A percentile compares a stretch with the other conserved stretches of the same genome.
These are phyloP conservation scores for Calameuta pallipes DNA, from an alignment of 2,888 invertebrate species.

Conservation along the genomic window DNA sequence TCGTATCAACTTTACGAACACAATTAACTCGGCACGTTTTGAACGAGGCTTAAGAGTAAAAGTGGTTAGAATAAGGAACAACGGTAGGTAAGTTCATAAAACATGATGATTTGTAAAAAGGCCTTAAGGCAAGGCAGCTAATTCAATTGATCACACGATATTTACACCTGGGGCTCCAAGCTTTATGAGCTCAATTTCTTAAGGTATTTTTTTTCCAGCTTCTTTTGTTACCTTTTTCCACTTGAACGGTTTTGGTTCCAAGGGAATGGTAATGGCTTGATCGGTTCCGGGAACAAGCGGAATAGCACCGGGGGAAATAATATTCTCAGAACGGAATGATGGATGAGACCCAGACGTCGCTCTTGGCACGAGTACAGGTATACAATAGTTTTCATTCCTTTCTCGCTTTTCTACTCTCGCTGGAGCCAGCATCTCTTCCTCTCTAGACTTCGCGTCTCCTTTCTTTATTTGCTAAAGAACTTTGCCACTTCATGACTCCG, in stretches of 20 bases:
- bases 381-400: background rate
- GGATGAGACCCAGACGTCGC: conserved; percentile 19
- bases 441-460: background rate
- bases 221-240: background rate
- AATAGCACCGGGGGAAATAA: conserved; percentile 21
- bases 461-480: background rate
- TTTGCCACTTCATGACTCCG: background rate
- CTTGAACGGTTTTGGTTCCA: conserved; percentile 1
- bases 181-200: background rate
- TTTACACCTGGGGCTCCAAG: background rate
- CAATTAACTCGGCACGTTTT: background rate
- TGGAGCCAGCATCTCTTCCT: background rate
- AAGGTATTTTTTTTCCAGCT: background rate
- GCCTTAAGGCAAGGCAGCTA: background rate
- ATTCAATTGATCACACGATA: background rate
- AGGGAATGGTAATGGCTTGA: conserved; percentile 26
- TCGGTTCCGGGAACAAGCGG: conserved; percentile 27
- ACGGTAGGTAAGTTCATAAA: background rate
- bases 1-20: background rate
- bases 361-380: conserved; percentile 20
- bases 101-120: background rate
- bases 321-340: conserved; percentile 23
- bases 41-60: background rate
- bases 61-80: background rate
- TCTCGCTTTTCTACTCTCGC: background rate